Conservation (phyloP, 2,888 invertebrate genomes). For the Pecten maximus region DNA sequence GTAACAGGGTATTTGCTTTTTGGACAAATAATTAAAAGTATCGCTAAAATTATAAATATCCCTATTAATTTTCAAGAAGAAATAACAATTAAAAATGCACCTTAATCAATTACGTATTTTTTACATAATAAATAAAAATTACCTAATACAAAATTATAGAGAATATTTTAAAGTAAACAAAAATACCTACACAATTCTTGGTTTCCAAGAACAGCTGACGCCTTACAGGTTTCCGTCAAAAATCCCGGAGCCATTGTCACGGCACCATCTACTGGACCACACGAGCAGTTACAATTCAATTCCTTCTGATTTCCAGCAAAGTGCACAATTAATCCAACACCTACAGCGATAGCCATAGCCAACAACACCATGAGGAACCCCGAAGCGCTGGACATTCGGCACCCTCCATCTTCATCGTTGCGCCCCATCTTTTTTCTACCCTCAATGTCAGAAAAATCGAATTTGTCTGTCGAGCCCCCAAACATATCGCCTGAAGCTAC, state of each 20-base stretch:
- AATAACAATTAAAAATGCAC: no score
- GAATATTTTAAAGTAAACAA: neutral
- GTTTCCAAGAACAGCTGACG: neutral
- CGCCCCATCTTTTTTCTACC: neutral
- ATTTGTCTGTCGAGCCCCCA: neutral
- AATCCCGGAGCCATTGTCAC: neutral
- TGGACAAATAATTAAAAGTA: no score
- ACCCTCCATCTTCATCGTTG: neutral
- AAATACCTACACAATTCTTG: neutral
- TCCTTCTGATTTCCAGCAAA: neutral
- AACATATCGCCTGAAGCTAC: neutral
- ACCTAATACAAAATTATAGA: no score
- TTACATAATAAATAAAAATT: no score
- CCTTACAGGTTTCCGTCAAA: constrained; percentile 3
- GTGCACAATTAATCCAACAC: neutral
- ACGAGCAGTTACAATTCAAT: neutral
- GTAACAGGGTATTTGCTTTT: no score
- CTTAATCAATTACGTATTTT: no score
- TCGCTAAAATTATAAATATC: no score
- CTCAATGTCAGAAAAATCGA: neutral
- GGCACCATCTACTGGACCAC: neutral
- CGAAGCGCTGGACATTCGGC: neutral
- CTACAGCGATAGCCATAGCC: neutral
- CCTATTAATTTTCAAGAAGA: no score
- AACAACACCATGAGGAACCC: neutral